Base-by-base conservation (phyloP, 2,797 vertebrate genomes). In the Tympanoctomys barrerae region DNA sequence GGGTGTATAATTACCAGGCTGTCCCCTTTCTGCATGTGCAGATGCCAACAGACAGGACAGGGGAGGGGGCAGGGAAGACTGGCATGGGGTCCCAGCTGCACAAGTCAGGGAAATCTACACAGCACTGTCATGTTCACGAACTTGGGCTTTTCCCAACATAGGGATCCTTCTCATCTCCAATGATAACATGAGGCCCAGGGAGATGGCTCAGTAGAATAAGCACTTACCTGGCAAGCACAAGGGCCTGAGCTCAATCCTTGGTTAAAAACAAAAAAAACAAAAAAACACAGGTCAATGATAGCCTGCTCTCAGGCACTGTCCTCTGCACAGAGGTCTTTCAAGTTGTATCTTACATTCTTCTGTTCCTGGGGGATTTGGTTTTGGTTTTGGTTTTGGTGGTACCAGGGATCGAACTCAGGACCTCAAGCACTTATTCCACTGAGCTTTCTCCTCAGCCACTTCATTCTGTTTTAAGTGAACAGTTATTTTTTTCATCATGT, bases 101-200 rank as follows among this genome's bases (percentile, higher is more conserved):
- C 75, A 86, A 90, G 39, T 42, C 57, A 91, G n/a, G n/a, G 18
- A 87, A 87, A 88, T 61, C 49, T n/a, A 83, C 19, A 80, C 6
- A 22, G 1, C 61, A 33, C 31, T 46, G 54, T 14, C 75, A 70
- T 8, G 1, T 28, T 71, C 78, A 61, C 19, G 61, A 42, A n/a
- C 13, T 46, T 5, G 0, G 8, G 33, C 73, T 89, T 73, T 18
- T 46, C 46, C 46, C 59, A 49, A 78, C 39, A 62, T 22, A 31
- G 18, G 71, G 57, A 79, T 77, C 21, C 46, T 13, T 80, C 4
- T 46, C 36, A 39, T 14, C 28, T 73, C 52, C 18, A 1, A 33
- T 42, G 42, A 42, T 42, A 42, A 42, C 42, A 42, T 42, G 42
- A 42, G 42, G 42, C 42, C 42, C 42, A 6, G 42, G 42, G 42